phyloP scores from a whole-genome alignment of 2,888 invertebrate genomes.

The Timema podura region DNA sequence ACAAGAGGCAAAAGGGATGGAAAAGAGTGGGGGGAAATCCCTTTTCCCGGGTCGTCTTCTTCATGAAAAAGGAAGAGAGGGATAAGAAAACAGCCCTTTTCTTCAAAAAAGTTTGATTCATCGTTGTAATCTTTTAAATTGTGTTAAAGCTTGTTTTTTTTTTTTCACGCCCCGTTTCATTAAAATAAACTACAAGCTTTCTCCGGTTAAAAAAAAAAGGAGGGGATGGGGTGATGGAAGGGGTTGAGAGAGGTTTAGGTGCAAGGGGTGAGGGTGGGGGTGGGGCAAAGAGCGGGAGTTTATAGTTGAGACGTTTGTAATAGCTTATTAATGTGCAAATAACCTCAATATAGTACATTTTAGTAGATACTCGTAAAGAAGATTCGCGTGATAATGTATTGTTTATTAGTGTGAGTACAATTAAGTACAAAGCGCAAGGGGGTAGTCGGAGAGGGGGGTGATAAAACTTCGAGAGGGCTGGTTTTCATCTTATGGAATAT shows the following conservation, averaged over 20 bases:
- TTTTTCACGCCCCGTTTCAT: slow-evolving; percentile 9
- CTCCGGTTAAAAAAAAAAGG: no score
- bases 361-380: no score
- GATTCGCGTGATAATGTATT: no score
- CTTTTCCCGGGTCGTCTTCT: no score
- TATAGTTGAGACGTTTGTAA: no score
- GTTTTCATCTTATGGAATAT: no score
- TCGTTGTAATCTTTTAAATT: slow-evolving; percentile 16
- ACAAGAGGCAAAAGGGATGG: neutral
- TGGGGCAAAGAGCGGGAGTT: no score
- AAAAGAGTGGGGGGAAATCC: no score
- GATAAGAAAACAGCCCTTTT: slow-evolving; percentile 15
- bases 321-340: slow-evolving; percentile 14
- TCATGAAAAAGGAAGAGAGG: neutral
- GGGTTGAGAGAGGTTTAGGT: neutral
- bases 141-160: slow-evolving; percentile 7
- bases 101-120: slow-evolving; percentile 15
- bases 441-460: no score
- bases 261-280: neutral
- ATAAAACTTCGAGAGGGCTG: no score
- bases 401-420: no score
- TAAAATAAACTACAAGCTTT: slow-evolving; percentile 7
- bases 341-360: neutral
- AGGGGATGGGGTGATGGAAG: neutral
- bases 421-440: no score